A percentile compares a stretch with the other conserved stretches of the same genome.
Conservation (phyloP, 2,113 vertebrate genomes). For the Hemibagrus wyckioides region DNA sequence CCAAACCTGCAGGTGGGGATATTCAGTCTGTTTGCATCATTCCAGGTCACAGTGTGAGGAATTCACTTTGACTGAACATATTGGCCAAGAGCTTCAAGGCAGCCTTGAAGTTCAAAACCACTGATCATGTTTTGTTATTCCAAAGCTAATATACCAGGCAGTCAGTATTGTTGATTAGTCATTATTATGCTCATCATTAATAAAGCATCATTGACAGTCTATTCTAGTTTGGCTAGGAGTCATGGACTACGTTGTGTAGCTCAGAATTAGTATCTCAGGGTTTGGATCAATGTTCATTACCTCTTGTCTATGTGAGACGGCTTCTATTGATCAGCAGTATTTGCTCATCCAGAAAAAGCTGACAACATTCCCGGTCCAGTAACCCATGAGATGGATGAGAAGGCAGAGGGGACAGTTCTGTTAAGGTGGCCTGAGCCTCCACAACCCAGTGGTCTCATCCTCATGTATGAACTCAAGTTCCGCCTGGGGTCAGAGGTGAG, state of each 20-base stretch:
- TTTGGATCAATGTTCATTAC: background rate
- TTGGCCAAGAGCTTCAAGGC: background rate
- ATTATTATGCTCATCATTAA: background rate
- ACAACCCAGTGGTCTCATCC: conserved; percentile 89
- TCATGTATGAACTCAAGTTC: conserved; percentile 96
- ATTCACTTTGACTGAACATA: no score
- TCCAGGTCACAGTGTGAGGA: background rate
- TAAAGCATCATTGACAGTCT: background rate
- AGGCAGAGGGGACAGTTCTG: conserved; percentile 81
- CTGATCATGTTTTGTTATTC: background rate
- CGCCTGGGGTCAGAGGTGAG: conserved; percentile 86
- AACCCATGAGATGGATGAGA: conserved; percentile 79
- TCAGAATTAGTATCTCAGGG: background rate
- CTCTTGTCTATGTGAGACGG: conserved; percentile 4
- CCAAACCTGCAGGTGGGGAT: conserved; percentile 90
- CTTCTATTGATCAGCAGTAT: conserved; percentile 12
- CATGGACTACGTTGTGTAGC: background rate
- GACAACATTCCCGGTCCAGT: conserved; percentile 92
- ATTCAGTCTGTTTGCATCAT: background rate
- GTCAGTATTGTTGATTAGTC: background rate
- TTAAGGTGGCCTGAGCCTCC: conserved; percentile 88
- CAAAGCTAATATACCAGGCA: background rate
- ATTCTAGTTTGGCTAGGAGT: background rate
- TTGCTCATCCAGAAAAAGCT: conserved; percentile 78
- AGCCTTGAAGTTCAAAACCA: background rate